Conservation (phyloP, 2,888 invertebrate genomes). For the Tetheella fluctuosa region DNA sequence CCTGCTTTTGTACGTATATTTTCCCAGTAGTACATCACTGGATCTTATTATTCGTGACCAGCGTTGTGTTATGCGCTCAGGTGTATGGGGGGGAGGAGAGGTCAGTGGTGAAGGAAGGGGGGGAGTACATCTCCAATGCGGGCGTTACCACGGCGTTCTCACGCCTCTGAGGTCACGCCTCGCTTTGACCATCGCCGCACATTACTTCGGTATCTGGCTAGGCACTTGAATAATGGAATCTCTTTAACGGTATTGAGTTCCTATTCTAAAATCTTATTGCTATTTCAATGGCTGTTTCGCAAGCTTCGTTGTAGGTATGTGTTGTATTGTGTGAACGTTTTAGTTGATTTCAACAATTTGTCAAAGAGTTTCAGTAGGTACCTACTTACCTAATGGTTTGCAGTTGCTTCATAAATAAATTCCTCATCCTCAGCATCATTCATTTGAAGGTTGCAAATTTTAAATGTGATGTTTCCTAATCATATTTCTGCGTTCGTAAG, state of each 20-base stretch:
- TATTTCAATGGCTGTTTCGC: conserved; percentile 39
- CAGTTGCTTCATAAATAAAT: no score
- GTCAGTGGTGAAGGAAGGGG: conserved; percentile 36
- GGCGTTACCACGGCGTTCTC: conserved; percentile 70
- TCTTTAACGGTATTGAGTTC: conserved; percentile 64
- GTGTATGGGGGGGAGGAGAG: conserved; percentile 32
- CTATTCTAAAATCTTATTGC: conserved; percentile 39
- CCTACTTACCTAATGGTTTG: no score
- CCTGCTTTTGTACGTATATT: conserved; percentile 26
- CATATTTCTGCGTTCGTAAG: no score
- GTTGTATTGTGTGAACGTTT: not conserved
- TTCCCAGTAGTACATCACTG: conserved; percentile 29
- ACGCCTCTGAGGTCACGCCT: conserved; percentile 82
- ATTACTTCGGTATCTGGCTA: conserved; percentile 42
- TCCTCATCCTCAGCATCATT: no score
- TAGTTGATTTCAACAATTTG: not conserved
- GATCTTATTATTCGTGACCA: conserved; percentile 40
- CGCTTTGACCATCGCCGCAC: conserved; percentile 75
- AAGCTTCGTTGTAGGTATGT: not conserved
- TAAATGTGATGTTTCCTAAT: no score
- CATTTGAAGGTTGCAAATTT: no score
- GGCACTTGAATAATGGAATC: conserved; percentile 60
- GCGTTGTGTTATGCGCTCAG: conserved; percentile 48
- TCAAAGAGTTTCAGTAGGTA: not conserved
- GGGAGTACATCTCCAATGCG: conserved; percentile 37